These are phyloP conservation scores for Drosophila crucigera DNA, from an alignment of 2,888 invertebrate genomes.

Conservation along the genomic window DNA sequence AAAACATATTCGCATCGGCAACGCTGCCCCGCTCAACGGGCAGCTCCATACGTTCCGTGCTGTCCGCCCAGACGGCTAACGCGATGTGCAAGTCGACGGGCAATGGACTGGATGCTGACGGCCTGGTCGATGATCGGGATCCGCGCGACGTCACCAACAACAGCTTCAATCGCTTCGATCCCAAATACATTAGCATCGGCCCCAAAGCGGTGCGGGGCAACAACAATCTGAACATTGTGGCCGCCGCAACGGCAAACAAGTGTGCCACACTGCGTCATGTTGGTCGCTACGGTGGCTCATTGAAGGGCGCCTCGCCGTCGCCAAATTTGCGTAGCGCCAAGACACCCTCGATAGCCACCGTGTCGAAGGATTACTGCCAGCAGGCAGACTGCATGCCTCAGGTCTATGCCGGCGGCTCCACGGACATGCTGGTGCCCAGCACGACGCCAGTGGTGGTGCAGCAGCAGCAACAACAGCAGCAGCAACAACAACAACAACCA, in stretches of 20 bases:
- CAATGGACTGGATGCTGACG: constrained; percentile 77
- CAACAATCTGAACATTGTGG: constrained; percentile 83
- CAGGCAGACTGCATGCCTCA: constrained; percentile 84
- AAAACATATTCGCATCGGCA: constrained; percentile 84
- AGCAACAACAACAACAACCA: constrained; percentile 32
- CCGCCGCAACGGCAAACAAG: constrained; percentile 83
- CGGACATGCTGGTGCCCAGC: constrained; percentile 60
- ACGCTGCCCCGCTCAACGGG: constrained; percentile 84
- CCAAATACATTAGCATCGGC: constrained; percentile 85
- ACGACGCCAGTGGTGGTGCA: constrained; percentile 32
- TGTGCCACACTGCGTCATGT: constrained; percentile 85
- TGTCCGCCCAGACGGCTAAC: constrained; percentile 82
- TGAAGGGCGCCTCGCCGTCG: constrained; percentile 84
- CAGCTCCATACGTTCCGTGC: constrained; percentile 83
- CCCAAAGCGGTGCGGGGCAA: constrained; percentile 85
- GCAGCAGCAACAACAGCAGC: constrained; percentile 42
- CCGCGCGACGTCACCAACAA: constrained; percentile 85
- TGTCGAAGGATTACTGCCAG: constrained; percentile 85
- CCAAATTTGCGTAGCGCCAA: constrained; percentile 85
- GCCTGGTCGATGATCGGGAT: constrained; percentile 81
- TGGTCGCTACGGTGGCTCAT: constrained; percentile 85
- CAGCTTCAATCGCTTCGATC: constrained; percentile 85
- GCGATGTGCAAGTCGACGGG: constrained; percentile 83
- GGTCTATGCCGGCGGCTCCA: constrained; percentile 64
- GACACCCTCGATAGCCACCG: constrained; percentile 85